Evolutionary conservation across 2,888 invertebrate species (phyloP), one percentile per base, ranked within the genome.

Genomic region (Atherix ibis): DNA sequence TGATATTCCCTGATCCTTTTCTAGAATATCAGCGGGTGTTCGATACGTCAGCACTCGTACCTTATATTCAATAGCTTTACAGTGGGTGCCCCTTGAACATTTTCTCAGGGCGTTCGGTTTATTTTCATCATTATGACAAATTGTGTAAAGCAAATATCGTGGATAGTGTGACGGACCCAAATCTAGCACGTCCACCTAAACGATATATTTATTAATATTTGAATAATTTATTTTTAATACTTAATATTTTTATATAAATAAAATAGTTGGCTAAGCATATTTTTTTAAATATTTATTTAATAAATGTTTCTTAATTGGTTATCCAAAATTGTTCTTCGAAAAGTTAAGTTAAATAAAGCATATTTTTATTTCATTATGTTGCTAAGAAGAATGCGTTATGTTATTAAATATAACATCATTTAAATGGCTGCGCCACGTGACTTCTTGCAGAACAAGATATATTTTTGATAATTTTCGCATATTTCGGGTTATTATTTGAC

Each of bases 21-120:
- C 48, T 12, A 42, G 32, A 18, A 40, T 44, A 25, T 51, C 49
- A 5, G 38, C 38, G 3, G 47, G 39, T 1, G 43, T 35, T 2
- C 48, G 49, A 17, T 49, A 43, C 4, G 52, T 49, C 2, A 59
- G 36, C 1, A 59, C 59, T 36, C 54, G 55, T 1, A 59, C 52
- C 41, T 56, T 58, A 32, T 59, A 59, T 32, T 59, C 56, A 18
- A 60, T 42, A 2, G 57, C 56, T 29, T 51, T 51, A 35, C 59
- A 59, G 16, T 51, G 44, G 32, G 57, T 47, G 29, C 60, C 59
- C 6, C 48, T 50, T 39, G 48, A 50, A 40, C 58, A 60, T 14
- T 34, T 37, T 6, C 19, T 18, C 34, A 51, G 54, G n/a, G 44
- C 47, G 27, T 44, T 38, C 38, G 50, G 45, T 18, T 40, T 19